A percentile compares a stretch with the other conserved stretches of the same genome.
Conservation (phyloP, 2,797 vertebrate species). For the Antrozous pallidus region DNA sequence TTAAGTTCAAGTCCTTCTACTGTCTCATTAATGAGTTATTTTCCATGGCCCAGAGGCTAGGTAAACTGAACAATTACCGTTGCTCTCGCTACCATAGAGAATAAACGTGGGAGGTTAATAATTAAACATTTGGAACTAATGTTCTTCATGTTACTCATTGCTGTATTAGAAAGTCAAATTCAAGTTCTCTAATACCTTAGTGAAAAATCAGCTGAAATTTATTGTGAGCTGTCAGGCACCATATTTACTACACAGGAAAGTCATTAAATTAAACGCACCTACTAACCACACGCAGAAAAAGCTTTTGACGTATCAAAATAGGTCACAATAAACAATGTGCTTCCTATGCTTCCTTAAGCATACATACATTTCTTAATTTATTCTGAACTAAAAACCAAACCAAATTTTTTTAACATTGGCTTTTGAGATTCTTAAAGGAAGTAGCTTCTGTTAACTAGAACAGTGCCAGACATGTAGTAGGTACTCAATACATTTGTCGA, state of each 20-base stretch:
- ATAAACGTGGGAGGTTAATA: slow-evolving; percentile 57
- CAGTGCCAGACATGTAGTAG: neutral
- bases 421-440: slow-evolving; percentile 41
- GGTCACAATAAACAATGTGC: slow-evolving; percentile 20
- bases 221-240: slow-evolving; percentile 17
- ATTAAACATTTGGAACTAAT: slow-evolving; percentile 53
- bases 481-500: slow-evolving; percentile 1
- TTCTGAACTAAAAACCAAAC: slow-evolving; percentile 24
- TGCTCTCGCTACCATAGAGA: neutral
- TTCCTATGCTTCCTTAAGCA: neutral
- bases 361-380: neutral
- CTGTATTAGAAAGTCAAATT: slow-evolving; percentile 44
- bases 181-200: slow-evolving; percentile 11
- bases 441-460: neutral
- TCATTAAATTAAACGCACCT: neutral
- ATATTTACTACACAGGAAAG: slow-evolving; percentile 29
- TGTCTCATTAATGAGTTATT: slow-evolving; percentile 10
- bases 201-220: slow-evolving; percentile 40
- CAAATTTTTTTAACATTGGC: neutral
- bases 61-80: slow-evolving; percentile 46
- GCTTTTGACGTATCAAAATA: neutral
- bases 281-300: neutral
- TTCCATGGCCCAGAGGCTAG: neutral
- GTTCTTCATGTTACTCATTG: neutral
- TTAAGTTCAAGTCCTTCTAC: neutral